Evolutionary conservation across 2,113 vertebrate genomes (phyloP).

Genomic region (Loxodonta africana): DNA sequence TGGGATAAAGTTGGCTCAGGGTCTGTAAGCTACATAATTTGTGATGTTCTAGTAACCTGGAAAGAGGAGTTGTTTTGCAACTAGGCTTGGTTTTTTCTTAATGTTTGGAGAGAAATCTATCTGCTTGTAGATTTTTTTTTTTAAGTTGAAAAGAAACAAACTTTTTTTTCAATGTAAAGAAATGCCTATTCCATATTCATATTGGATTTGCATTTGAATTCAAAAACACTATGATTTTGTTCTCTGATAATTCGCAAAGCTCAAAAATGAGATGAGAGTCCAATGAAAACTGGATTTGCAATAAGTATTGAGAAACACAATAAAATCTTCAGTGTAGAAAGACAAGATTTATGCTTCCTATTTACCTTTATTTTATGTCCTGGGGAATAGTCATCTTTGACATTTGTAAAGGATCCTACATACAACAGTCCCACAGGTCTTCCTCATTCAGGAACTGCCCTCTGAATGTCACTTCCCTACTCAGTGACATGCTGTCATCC

Average conservation of each 20-base stretch:
- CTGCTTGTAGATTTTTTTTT: slow-evolving; percentile 63
- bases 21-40: slow-evolving; percentile 75
- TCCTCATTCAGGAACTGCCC: slow-evolving; percentile 13
- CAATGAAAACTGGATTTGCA: slow-evolving; percentile 62
- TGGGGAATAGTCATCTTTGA: slow-evolving; percentile 61
- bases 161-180: slow-evolving; percentile 73
- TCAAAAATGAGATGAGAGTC: slow-evolving; percentile 64
- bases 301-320: slow-evolving; percentile 40
- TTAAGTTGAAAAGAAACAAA: slow-evolving; percentile 71
- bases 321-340: slow-evolving; percentile 53
- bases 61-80: slow-evolving; percentile 80
- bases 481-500: background rate
- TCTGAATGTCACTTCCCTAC: slow-evolving; percentile 12
- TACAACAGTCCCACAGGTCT: background rate
- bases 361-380: slow-evolving; percentile 66
- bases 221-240: slow-evolving; percentile 77
- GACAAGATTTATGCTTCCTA: slow-evolving; percentile 63
- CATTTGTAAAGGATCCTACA: slow-evolving; percentile 73
- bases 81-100: slow-evolving; percentile 74
- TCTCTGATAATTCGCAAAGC: slow-evolving; percentile 78
- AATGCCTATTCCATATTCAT: slow-evolving; percentile 72
- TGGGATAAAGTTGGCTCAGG: slow-evolving; percentile 68
- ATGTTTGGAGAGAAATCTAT: slow-evolving; percentile 72
- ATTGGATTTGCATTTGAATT: slow-evolving; percentile 75
- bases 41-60: slow-evolving; percentile 74